Base-by-base conservation (phyloP, 2,888 invertebrate genomes). In the Drosophila paracracens region DNA sequence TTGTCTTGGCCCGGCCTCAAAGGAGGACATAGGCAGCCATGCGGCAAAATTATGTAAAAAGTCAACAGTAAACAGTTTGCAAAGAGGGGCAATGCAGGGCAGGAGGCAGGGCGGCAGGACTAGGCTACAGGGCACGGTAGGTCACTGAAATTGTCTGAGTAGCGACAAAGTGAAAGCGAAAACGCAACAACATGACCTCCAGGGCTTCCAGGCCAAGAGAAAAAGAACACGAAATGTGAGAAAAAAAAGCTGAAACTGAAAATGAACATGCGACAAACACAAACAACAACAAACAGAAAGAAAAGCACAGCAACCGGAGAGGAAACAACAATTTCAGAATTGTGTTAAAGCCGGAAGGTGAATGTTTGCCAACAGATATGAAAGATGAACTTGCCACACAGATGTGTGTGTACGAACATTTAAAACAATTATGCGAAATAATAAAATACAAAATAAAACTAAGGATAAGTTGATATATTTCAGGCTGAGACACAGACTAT, bases 11-110 rank as follows among this genome's bases (percentile, higher is more conserved):
- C 70, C 33, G 56, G 59, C 62, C 66, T 56, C 72, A 74, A 72
- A 72, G 74, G 70, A 82, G 78, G 74, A 81, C 83, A 77, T 64
- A 76, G 81, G 74, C 83, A 83, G 79, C 76, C 84, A 81, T 79
- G 86, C 82, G 82, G 77, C 73, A 88, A 87, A 87, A 84, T 87
- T 87, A 88, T 87, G 87, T 79, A 88, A 86, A 88, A 88, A 84
- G 87, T 82, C 82, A 83, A 81, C 77, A 80, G 74, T 63, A 72
- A 81, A 68, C 66, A 64, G 73, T 65, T 64, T 56, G 70, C 74
- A 61, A 70, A 68, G 70, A 21, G 29, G 8, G 29, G 31, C 46
- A 25, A 46, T 8, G 46, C 21, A 38, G 52, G 5, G 29, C 1
- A n/a, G 46, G 38, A 10, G 46, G 31, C 48, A n/a, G 11, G 33